Conservation (phyloP, 2,888 invertebrate genomes). For the Arenicola marina region DNA sequence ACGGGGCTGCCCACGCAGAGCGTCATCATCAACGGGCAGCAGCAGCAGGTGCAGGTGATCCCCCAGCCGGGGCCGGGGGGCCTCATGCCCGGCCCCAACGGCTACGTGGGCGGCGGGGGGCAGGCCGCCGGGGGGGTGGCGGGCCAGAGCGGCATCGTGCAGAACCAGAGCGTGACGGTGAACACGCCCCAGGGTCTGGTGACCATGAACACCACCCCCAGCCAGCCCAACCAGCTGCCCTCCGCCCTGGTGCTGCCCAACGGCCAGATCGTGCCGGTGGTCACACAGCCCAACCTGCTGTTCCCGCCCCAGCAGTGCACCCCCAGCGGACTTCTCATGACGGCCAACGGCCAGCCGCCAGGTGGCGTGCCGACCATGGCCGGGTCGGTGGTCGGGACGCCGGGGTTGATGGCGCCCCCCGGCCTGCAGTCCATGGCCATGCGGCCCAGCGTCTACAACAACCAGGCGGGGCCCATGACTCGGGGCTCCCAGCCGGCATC, state of each 20-base stretch:
- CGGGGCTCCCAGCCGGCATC: too few relatives aligned
- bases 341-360: constrained; percentile 1
- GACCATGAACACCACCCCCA: constrained; percentile 28
- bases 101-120: background rate
- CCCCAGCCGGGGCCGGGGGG: background rate
- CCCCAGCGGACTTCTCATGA: constrained; percentile 29
- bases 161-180: constrained; percentile 18
- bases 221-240: constrained; percentile 47
- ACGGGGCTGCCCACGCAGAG: background rate
- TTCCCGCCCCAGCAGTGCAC: constrained; percentile 32
- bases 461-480: too few relatives aligned
- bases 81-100: background rate
- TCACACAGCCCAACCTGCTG: constrained; percentile 55
- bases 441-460: too few relatives aligned
- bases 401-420: too few relatives aligned
- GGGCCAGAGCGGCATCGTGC: background rate
- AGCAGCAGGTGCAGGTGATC: background rate
- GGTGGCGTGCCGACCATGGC: background rate
- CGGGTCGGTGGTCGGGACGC: too few relatives aligned
- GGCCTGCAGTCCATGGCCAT: too few relatives aligned
- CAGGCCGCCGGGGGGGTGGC: background rate
- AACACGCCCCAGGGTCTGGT: constrained; percentile 29
- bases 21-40: constrained; percentile 3
- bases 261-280: constrained; percentile 61
- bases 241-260: constrained; percentile 60